Percentiles rank a stretch among this genome's conserved stretches.
phyloP scores from a whole-genome alignment of 2,113 vertebrate species.

The Calypte anna region DNA sequence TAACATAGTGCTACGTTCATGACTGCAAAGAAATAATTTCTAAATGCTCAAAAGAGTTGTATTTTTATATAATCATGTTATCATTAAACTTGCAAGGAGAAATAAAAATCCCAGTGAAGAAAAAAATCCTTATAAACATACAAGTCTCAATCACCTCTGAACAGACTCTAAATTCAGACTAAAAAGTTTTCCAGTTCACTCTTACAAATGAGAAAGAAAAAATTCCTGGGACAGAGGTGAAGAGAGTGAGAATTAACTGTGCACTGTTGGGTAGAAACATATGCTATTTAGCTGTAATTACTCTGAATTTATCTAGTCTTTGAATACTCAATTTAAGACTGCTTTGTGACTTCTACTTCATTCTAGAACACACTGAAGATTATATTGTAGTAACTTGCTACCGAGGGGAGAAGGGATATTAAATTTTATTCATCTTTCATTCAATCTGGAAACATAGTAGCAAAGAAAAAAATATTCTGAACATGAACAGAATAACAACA shows the following conservation, averaged over 20 bases:
- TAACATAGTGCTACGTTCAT: neutral
- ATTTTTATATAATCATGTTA: neutral
- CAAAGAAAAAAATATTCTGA: neutral
- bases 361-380: neutral
- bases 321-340: neutral
- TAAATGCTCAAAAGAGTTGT: neutral
- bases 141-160: neutral
- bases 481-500: neutral
- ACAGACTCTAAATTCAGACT: neutral
- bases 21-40: neutral
- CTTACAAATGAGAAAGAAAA: neutral
- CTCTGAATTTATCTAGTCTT: neutral
- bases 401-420: neutral
- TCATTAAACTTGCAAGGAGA: neutral
- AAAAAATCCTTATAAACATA: neutral
- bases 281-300: neutral
- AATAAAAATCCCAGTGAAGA: neutral
- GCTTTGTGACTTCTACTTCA: neutral
- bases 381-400: neutral
- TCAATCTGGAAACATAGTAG: neutral
- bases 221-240: accelerated
- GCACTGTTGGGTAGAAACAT: neutral
- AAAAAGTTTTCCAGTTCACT: neutral
- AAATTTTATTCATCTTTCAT: neutral
- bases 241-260: neutral